These are phyloP conservation scores for Taenaris catops DNA, from an alignment of 2,888 invertebrate genomes.

Conservation along the genomic window DNA sequence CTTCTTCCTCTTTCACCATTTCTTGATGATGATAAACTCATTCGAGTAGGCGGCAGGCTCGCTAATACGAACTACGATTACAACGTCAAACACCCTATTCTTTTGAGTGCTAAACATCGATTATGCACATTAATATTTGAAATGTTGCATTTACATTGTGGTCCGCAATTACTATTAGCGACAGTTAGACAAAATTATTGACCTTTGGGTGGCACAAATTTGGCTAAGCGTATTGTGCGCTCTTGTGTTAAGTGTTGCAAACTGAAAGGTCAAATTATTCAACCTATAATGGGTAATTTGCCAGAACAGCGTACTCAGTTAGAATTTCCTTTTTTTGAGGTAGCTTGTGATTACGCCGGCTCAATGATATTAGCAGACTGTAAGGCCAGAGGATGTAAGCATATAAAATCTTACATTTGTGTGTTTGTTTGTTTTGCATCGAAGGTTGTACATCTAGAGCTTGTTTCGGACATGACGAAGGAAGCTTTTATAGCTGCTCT, in stretches of 20 bases:
- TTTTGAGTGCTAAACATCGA: background rate
- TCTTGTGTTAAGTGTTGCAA: constrained; percentile 9
- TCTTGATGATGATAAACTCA: constrained; percentile 1
- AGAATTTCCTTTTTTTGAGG: constrained; percentile 12
- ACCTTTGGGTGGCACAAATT: constrained; percentile 13
- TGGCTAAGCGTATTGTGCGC: constrained; percentile 6
- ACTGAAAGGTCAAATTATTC: constrained; percentile 7
- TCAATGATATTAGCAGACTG: constrained; percentile 13
- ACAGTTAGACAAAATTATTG: constrained; percentile 9
- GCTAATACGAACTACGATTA: constrained; percentile 6
- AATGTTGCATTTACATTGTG: constrained; percentile 11
- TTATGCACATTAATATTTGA: constrained; percentile 3
- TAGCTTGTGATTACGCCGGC: constrained; percentile 17
- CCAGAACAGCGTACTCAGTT: constrained; percentile 8
- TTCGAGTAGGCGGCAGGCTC: constrained; percentile 10
- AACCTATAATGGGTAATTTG: constrained; percentile 19
- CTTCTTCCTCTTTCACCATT: constrained; percentile 2
- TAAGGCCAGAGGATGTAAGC: constrained; percentile 15
- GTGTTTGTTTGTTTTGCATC: constrained; percentile 22
- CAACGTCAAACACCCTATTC: constrained; percentile 9
- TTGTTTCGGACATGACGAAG: constrained; percentile 4
- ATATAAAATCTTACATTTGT: constrained; percentile 15
- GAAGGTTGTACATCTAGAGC: too few species aligned
- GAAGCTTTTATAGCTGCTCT: constrained; percentile 16
- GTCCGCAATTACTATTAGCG: constrained; percentile 11